These are phyloP conservation scores for Pseudococcus viburni DNA, from an alignment of 2,888 invertebrate genomes.

Conservation along the genomic window DNA sequence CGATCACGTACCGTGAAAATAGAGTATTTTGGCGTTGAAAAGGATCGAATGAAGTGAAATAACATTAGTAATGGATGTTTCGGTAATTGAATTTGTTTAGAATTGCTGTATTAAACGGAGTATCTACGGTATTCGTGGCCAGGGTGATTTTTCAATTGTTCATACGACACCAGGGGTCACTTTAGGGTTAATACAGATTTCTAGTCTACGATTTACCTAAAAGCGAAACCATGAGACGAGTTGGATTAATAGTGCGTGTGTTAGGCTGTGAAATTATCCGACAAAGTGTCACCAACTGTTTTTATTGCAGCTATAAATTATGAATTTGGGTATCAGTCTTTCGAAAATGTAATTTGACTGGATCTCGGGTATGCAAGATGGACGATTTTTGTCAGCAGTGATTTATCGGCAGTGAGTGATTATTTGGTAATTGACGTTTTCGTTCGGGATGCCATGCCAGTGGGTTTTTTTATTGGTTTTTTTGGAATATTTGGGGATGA, in stretches of 20 bases:
- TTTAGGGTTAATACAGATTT: not conserved
- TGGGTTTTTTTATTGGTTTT: too few relatives aligned
- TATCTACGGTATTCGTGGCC: not conserved
- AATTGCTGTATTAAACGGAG: constrained; percentile 7
- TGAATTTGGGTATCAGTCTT: not conserved
- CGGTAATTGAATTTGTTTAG: constrained; percentile 41
- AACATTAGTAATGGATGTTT: constrained; percentile 27
- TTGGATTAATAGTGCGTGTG: constrained; percentile 21
- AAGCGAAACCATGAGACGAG: not conserved
- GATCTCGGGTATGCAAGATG: not conserved
- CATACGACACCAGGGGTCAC: not conserved
- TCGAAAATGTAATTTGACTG: not conserved
- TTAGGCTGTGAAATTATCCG: constrained; percentile 10
- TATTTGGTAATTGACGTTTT: not conserved
- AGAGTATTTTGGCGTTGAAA: constrained; percentile 3
- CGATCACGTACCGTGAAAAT: constrained; percentile 34
- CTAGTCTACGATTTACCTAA: not conserved
- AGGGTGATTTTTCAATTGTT: constrained; percentile 8
- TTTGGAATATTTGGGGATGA: too few relatives aligned
- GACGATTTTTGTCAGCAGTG: not conserved
- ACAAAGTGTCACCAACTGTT: constrained; percentile 41
- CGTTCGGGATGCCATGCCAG: too few relatives aligned
- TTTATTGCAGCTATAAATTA: constrained; percentile 34
- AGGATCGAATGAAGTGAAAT: constrained; percentile 26
- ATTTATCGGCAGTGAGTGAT: not conserved